Percentiles rank a stretch among this genome's conserved stretches.
Evolutionary conservation across 2,113 vertebrate species (phyloP).

Genomic region (Tachycineta bicolor): DNA sequence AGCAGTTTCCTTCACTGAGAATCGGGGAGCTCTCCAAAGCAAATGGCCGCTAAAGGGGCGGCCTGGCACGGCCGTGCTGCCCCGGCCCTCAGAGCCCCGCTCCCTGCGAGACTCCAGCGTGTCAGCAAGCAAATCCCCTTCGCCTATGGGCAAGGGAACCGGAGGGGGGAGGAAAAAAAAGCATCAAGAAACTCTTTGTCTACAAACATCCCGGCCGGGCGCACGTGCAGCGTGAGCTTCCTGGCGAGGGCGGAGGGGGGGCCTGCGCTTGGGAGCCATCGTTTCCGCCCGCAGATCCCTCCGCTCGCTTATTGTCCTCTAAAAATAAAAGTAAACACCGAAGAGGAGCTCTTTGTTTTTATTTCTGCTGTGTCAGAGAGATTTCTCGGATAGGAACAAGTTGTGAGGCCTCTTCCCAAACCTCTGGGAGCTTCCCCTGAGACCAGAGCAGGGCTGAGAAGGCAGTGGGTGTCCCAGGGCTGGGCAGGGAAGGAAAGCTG

Average conservation of each 20-base stretch:
- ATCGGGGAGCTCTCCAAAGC: background rate
- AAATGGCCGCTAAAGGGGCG: background rate
- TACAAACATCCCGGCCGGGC: background rate
- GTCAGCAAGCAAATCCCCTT: constrained; percentile 12
- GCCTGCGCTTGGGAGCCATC: background rate
- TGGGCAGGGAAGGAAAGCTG: fast-evolving
- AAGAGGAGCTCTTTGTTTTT: constrained; percentile 12
- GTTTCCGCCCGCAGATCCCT: background rate
- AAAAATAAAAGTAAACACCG: constrained; percentile 36
- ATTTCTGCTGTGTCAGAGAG: background rate
- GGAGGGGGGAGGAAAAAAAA: background rate
- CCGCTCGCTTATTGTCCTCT: background rate
- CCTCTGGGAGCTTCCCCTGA: background rate
- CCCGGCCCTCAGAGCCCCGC: background rate
- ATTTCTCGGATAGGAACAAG: background rate
- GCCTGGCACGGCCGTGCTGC: background rate
- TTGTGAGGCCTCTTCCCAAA: background rate
- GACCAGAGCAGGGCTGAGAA: background rate
- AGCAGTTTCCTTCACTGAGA: fast-evolving
- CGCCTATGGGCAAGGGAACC: constrained; percentile 33
- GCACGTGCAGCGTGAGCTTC: constrained; percentile 39
- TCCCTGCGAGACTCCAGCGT: background rate
- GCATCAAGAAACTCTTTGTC: constrained; percentile 66
- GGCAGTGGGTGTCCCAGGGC: background rate
- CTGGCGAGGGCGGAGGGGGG: background rate